Conservation (phyloP, 1,140 invertebrate genomes). For the Papilio polyxenes region DNA sequence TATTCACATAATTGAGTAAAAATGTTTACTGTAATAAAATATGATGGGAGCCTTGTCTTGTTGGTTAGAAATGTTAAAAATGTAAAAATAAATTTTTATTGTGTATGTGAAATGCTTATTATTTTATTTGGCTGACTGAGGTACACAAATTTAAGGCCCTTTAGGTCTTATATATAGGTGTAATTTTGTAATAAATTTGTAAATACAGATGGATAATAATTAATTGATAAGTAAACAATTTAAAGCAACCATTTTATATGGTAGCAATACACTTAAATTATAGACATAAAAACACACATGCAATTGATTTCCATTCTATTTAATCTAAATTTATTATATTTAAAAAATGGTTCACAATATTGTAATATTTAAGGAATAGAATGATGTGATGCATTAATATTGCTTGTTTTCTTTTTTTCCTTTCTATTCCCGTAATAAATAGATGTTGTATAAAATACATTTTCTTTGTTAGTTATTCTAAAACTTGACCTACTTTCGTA, state of each 20-base stretch:
- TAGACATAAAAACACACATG: conserved; percentile 51
- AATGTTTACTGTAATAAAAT: not conserved
- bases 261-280: conserved; percentile 52
- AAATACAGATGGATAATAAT: conserved; percentile 68
- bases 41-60: conserved; percentile 45
- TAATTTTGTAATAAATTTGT: conserved; percentile 75
- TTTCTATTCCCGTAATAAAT: conserved; percentile 34
- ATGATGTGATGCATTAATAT: conserved; percentile 52
- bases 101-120: conserved; percentile 59
- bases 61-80: conserved; percentile 41
- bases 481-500: conserved; percentile 63
- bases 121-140: conserved; percentile 36
- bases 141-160: conserved; percentile 30
- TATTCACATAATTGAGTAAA: not conserved
- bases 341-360: conserved; percentile 60
- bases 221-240: conserved; percentile 54
- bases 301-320: conserved; percentile 56
- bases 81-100: conserved; percentile 51
- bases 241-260: conserved; percentile 58
- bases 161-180: conserved; percentile 53
- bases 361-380: conserved; percentile 68
- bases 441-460: conserved; percentile 36
- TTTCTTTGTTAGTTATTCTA: conserved; percentile 57
- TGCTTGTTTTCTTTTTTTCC: conserved; percentile 45
- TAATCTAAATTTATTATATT: conserved; percentile 59